Percentiles rank a stretch among this genome's conserved stretches.
These are phyloP conservation scores for Zapornia atra DNA, from an alignment of 2,113 vertebrate species.

Conservation along the genomic window DNA sequence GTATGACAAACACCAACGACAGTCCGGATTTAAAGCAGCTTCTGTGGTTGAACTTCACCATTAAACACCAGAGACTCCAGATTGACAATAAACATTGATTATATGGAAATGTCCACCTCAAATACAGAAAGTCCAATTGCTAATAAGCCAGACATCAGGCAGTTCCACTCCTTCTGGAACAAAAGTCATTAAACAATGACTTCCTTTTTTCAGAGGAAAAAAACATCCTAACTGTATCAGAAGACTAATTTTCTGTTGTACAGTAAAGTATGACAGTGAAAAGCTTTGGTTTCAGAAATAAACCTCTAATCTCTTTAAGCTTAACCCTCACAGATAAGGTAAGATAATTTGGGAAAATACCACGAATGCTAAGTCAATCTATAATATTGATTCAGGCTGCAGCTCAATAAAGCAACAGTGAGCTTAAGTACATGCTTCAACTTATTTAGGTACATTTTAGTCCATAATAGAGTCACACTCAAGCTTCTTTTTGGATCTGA, in stretches of 20 bases:
- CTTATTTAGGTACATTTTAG: not conserved
- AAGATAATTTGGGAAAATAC: not conserved
- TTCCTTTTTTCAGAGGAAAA: not conserved
- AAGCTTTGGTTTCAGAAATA: not conserved
- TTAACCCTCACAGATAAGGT: not conserved
- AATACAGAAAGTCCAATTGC: not conserved
- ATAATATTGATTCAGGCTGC: not conserved
- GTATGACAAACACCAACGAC: accelerated
- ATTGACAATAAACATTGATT: not conserved
- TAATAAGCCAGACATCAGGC: not conserved
- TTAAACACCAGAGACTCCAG: not conserved
- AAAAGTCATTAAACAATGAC: not conserved
- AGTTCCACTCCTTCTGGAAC: not conserved
- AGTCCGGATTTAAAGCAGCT: not conserved
- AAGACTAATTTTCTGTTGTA: not conserved
- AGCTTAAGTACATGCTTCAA: not conserved
- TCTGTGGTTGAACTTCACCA: not conserved
- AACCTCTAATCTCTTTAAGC: not conserved
- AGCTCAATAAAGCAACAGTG: not conserved
- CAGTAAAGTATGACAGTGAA: not conserved
- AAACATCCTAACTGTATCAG: not conserved
- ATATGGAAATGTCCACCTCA: not conserved
- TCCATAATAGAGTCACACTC: not conserved
- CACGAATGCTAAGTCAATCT: not conserved
- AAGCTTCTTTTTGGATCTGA: not conserved